These are phyloP conservation scores for Kryptopterus vitreolus DNA, from an alignment of 2,797 vertebrate genomes.

Conservation along the genomic window DNA sequence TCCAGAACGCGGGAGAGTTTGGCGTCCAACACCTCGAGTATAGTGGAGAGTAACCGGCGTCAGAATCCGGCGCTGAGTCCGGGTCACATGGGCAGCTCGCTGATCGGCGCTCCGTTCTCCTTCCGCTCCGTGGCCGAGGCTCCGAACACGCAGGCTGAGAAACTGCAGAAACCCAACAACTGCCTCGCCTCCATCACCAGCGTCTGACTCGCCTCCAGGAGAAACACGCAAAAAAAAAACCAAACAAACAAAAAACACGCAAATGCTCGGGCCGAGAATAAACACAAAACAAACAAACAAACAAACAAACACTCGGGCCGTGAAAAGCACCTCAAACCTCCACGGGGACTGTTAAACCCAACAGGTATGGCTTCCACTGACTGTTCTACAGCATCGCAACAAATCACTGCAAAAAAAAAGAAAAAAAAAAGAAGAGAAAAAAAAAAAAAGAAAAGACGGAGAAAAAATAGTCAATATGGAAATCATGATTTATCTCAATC, in stretches of 20 bases:
- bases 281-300: conserved; percentile 40
- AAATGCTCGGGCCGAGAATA: conserved; percentile 55
- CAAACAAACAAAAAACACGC: conserved; percentile 37
- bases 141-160: conserved; percentile 88
- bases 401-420: conserved; percentile 76
- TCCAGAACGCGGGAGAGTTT: conserved; percentile 96
- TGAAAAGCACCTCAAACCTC: conserved; percentile 73
- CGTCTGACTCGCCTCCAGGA: conserved; percentile 79
- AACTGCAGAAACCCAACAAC: conserved; percentile 97
- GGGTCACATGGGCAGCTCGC: conserved; percentile 87
- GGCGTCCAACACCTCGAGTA: conserved; percentile 99
- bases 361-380: conserved; percentile 83
- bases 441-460: conserved; percentile 57
- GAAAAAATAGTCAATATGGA: conserved; percentile 38
- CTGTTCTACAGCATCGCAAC: conserved; percentile 80
- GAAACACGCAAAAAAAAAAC: conserved; percentile 45
- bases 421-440: too few species aligned
- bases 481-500: conserved; percentile 56
- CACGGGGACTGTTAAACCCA: conserved; percentile 77
- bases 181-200: conserved; percentile 99
- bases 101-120: conserved; percentile 86
- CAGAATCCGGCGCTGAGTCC: conserved; percentile 97
- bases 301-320: conserved; percentile 47
- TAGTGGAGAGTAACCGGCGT: conserved; percentile 98
- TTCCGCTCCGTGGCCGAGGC: conserved; percentile 91